Percentiles rank a stretch among this genome's conserved stretches.
Conservation (phyloP, 2,888 invertebrate species). For the Cantharis lateralis region DNA sequence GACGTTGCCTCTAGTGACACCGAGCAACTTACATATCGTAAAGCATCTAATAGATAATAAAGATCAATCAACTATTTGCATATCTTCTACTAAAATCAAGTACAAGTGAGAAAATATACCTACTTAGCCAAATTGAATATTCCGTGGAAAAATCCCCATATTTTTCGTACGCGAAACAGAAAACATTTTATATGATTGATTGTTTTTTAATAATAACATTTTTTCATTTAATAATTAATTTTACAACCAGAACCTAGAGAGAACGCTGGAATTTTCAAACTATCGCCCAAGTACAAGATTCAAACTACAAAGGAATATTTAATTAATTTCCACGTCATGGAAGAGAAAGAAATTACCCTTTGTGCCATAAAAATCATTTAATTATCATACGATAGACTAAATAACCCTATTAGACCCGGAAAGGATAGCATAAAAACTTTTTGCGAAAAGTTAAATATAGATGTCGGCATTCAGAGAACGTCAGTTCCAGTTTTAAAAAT, state of each 20-base stretch:
- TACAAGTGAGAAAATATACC: too few species aligned
- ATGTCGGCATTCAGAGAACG: too few species aligned
- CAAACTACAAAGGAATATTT: not conserved
- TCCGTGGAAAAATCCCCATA: too few species aligned
- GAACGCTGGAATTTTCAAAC: not conserved
- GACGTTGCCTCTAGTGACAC: not conserved
- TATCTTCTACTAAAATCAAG: not conserved
- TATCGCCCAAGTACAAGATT: not conserved
- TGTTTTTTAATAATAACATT: not conserved
- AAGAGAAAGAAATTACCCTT: not conserved
- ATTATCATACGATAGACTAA: too few species aligned
- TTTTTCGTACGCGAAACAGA: not conserved
- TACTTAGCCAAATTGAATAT: not conserved
- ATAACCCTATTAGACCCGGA: too few species aligned
- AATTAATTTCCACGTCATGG: not conserved
- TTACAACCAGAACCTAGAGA: not conserved
- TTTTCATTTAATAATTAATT: not conserved
- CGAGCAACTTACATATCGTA: not conserved
- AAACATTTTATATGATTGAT: not conserved
- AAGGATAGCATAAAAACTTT: too few species aligned
- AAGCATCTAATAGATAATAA: not conserved
- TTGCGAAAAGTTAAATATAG: too few species aligned
- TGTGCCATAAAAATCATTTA: too few species aligned
- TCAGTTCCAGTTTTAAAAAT: too few species aligned
- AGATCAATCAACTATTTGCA: not conserved